These are phyloP conservation scores for Hypotaenidia okinawae DNA, from an alignment of 2,797 vertebrate genomes.

Conservation along the genomic window DNA sequence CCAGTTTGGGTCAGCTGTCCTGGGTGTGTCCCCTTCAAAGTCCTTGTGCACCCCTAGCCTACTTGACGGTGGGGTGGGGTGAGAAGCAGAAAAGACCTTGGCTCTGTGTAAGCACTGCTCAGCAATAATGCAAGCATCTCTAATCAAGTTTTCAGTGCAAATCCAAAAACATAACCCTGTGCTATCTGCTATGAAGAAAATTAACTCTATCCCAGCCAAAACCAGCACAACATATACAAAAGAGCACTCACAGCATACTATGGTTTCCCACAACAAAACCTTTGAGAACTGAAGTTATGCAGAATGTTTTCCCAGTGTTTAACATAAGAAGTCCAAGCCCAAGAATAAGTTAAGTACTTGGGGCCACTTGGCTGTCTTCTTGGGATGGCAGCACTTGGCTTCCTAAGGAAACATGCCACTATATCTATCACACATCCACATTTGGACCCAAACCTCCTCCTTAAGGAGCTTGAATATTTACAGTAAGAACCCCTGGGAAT, in stretches of 20 bases:
- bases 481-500: conserved; percentile 23
- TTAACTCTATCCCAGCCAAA: no score
- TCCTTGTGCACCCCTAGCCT: no score
- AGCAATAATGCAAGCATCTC: no score
- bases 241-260: neutral
- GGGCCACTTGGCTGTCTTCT: neutral
- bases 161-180: no score
- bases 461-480: conserved; percentile 31
- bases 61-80: no score
- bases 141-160: no score
- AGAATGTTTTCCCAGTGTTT: neutral
- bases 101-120: no score
- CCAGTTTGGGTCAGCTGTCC: no score
- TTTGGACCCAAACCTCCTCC: conserved; percentile 17
- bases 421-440: conserved; percentile 38
- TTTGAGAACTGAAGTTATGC: neutral
- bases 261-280: neutral
- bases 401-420: conserved; percentile 11
- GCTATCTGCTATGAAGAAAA: no score
- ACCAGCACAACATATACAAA: neutral
- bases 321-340: neutral
- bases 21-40: no score
- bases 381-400: neutral
- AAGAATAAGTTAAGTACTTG: neutral
- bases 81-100: no score